phyloP scores from a whole-genome alignment of 2,113 vertebrate species.

The Noturus placidus region DNA sequence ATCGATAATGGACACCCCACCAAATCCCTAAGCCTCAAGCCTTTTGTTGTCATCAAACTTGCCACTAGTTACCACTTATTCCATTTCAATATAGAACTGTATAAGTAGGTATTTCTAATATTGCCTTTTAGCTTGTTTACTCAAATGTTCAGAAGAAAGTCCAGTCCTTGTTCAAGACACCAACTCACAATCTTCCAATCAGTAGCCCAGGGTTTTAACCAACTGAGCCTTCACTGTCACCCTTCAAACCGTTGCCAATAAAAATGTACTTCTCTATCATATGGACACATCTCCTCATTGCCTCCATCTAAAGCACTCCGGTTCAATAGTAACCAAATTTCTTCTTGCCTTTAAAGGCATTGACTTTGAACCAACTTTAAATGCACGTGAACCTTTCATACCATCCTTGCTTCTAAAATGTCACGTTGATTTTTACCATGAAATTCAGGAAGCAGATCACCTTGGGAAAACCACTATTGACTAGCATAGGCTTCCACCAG shows the following conservation, averaged over 20 bases:
- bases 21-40: neutral
- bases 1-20: neutral
- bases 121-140: neutral
- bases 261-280: neutral
- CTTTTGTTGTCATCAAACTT: neutral
- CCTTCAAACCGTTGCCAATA: neutral
- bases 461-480: neutral
- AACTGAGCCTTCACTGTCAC: neutral
- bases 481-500: neutral
- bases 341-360: no score
- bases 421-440: no score
- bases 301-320: no score
- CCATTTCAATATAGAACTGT: neutral
- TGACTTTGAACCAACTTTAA: no score
- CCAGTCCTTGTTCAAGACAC: neutral
- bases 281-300: neutral
- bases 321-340: no score
- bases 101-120: neutral
- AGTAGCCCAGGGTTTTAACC: neutral
- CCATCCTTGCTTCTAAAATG: no score
- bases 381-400: no score
- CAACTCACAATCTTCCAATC: neutral
- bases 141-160: neutral
- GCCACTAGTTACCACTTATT: neutral
- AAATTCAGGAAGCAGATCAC: neutral